phyloP scores from a whole-genome alignment of 2,113 vertebrate species.

The Pithys albifrons region DNA sequence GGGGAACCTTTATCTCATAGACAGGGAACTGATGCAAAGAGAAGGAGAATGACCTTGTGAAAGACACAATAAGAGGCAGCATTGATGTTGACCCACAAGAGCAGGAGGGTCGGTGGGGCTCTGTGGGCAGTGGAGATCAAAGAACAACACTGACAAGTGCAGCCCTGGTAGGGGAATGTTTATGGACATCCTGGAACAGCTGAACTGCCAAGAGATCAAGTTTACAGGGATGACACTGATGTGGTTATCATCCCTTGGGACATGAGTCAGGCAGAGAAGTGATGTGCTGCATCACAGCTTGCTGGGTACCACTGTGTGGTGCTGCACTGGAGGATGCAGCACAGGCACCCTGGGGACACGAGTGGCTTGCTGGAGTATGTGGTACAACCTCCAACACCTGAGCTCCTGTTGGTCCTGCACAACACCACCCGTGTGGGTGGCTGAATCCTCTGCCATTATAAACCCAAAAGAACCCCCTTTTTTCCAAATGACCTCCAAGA shows the following conservation, averaged over 20 bases:
- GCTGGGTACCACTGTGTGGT: rapidly evolving
- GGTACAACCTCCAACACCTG: neutral
- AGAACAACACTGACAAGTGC: neutral
- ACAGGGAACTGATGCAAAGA: neutral
- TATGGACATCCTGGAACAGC: neutral
- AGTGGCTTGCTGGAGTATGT: neutral
- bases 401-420: neutral
- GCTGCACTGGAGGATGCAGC: rapidly evolving
- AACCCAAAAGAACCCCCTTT: neutral
- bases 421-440: rapidly evolving
- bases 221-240: rapidly evolving
- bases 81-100: neutral
- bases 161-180: neutral
- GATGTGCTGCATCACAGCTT: neutral
- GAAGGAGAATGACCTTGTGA: neutral
- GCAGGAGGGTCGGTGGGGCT: neutral
- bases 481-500: neutral
- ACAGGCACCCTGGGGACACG: neutral
- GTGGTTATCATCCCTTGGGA: neutral
- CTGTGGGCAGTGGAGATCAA: neutral
- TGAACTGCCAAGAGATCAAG: neutral
- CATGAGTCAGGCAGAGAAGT: neutral
- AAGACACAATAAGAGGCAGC: neutral
- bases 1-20: neutral
- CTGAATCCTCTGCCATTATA: neutral